Percentiles rank a stretch among this genome's conserved stretches.
Evolutionary conservation across 2,797 vertebrate genomes (phyloP).

Genomic region (Poeciliopsis gracilis): DNA sequence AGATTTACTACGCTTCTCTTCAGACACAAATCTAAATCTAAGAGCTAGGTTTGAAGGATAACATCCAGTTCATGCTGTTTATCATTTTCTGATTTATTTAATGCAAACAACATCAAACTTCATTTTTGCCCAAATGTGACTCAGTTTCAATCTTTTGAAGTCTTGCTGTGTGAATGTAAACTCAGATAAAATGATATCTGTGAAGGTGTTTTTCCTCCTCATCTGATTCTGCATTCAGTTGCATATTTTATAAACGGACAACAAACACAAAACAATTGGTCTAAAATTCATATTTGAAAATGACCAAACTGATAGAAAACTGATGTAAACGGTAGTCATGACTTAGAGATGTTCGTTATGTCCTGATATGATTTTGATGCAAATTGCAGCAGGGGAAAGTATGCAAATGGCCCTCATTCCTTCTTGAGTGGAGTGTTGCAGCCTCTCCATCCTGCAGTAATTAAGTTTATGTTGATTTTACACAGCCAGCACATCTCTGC

Average conservation of each 20-base stretch:
- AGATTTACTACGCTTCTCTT: background rate
- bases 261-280: background rate
- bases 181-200: too few species aligned
- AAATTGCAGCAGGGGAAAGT: background rate
- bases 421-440: background rate
- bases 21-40: background rate
- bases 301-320: background rate
- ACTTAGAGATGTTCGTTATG: background rate
- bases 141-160: background rate
- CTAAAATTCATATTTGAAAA: background rate
- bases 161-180: too few species aligned
- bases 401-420: background rate
- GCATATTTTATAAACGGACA: background rate
- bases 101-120: background rate
- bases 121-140: background rate
- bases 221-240: background rate
- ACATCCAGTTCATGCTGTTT: background rate
- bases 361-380: background rate
- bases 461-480: background rate
- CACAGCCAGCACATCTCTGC: too few species aligned
- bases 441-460: background rate
- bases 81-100: too few species aligned
- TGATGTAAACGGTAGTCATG: background rate
- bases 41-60: background rate
- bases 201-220: background rate